Evolutionary conservation across 1,140 invertebrate species (phyloP), one percentile per base, ranked within the genome.

Genomic region (Trachelipus rathkii): DNA sequence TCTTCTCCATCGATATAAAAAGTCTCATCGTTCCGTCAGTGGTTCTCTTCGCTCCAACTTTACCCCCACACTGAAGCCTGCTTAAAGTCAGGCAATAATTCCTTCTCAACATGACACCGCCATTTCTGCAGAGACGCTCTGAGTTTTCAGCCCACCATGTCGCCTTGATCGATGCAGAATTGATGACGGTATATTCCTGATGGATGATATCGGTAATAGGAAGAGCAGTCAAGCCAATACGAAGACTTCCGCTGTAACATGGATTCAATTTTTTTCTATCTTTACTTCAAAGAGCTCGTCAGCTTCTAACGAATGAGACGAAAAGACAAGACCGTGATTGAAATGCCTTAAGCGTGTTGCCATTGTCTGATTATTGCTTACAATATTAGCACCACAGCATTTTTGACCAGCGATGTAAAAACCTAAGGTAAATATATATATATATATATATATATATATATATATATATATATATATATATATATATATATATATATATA

Each of bases 241-340:
- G 88, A 23, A 95, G 84, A 13, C 89, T 91, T 1, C 93, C 93
- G 44, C 91, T 90, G 88, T 85, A 74, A 86, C 87, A 82, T 88
- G 88, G 9, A 88, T 82, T 24, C 88, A 81, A 0, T 85, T 86
- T 81, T 88, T 83, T 91, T 97, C 95, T 13, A 97, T 85, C 60
- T 92, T 88, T 53, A 98, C 94, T 90, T 97, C 93, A 84, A 96
- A 97, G 78, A 97, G 83, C 86, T 97, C 95, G 82, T 93, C 93
- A 1, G 91, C 88, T 82, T 90, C 91, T 50, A 98, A 85, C 0
- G 91, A 90, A 50, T 95, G 88, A 70, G 91, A 91, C 0, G 95
- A 97, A 68, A 97, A 87, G 19, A 97, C 95, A 15, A 98, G 94
- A 7, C 94, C 95, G 85, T 97, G 95, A 85, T 97, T 96, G 84